These are phyloP conservation scores for Ispidina picta DNA, from an alignment of 2,797 vertebrate species.

Conservation along the genomic window DNA sequence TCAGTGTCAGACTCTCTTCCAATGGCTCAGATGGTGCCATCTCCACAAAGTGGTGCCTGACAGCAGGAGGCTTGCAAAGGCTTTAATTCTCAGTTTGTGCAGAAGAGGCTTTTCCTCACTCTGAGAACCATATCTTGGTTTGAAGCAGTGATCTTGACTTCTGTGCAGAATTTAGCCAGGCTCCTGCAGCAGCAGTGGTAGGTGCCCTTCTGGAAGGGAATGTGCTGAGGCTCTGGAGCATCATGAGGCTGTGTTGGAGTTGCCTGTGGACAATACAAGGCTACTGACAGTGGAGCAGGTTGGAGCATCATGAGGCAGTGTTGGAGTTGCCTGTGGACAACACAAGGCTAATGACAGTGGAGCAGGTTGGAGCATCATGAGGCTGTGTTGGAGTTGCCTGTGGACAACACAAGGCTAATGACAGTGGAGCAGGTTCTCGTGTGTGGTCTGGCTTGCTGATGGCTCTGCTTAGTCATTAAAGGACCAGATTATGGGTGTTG, in stretches of 20 bases:
- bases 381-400: not conserved
- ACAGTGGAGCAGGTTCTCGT: not conserved
- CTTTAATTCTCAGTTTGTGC: not conserved
- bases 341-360: no score
- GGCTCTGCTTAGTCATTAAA: not conserved
- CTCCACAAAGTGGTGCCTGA: not conserved
- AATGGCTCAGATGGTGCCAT: constrained; percentile 19
- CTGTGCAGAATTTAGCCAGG: not conserved
- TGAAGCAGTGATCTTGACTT: not conserved
- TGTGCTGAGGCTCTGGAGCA: rapidly evolving
- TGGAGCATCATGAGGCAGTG: rapidly evolving
- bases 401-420: rapidly evolving
- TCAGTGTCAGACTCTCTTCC: constrained; percentile 35
- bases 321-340: not conserved
- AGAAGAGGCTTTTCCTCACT: not conserved
- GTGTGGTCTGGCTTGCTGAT: not conserved
- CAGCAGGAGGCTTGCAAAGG: constrained; percentile 21
- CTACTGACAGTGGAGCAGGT: no score
- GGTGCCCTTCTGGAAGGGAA: not conserved
- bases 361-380: rapidly evolving
- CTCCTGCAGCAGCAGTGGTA: not conserved
- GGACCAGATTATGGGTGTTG: not conserved
- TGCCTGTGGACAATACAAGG: not conserved
- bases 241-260: not conserved
- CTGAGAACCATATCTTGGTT: not conserved